Conservation (phyloP, 2,113 vertebrate genomes). For the Grammomys dolichurus region DNA sequence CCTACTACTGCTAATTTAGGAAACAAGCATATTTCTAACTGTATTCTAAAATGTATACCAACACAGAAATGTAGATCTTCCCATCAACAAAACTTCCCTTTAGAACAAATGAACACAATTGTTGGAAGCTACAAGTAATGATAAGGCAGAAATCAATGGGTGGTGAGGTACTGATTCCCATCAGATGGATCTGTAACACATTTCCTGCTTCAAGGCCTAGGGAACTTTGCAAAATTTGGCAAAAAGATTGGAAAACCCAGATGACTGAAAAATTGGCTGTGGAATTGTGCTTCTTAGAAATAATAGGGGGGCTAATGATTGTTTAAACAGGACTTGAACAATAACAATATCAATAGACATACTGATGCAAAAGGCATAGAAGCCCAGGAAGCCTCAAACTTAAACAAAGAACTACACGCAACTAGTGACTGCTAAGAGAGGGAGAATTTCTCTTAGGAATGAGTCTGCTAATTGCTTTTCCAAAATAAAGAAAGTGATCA, state of each 20-base stretch:
- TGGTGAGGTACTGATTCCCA: neutral
- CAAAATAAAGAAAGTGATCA: neutral
- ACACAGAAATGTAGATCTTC: neutral
- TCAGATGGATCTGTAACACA: neutral
- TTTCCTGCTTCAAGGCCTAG: neutral
- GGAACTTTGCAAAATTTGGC: neutral
- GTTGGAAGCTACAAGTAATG: neutral
- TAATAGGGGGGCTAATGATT: neutral
- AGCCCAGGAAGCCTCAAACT: accelerated
- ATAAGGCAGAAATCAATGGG: neutral
- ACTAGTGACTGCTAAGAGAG: neutral
- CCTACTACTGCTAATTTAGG: neutral
- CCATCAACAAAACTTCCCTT: neutral
- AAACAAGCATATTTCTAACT: neutral
- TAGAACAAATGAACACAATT: neutral
- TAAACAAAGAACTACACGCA: neutral
- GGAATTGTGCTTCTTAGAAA: neutral
- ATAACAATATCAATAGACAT: neutral
- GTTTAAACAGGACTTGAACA: neutral
- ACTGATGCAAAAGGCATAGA: neutral
- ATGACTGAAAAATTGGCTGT: neutral
- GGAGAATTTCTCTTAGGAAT: no score
- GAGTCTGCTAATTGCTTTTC: neutral
- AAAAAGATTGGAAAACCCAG: neutral
- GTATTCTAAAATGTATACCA: neutral